These are phyloP conservation scores for Melospiza melodia DNA, from an alignment of 2,113 vertebrate species.

Conservation along the genomic window DNA sequence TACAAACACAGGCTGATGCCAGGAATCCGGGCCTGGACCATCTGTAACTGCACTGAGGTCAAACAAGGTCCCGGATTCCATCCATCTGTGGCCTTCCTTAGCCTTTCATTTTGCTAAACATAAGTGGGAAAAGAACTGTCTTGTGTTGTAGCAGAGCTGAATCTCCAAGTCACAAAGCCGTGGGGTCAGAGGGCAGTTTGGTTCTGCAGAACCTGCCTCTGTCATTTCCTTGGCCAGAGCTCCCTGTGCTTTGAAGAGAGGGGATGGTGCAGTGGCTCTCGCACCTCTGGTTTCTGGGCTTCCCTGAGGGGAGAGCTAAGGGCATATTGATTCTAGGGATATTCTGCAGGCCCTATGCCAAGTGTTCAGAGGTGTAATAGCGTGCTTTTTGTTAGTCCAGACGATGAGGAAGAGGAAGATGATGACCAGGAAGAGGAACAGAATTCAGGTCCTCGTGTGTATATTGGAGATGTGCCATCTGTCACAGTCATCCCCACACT, in stretches of 20 bases:
- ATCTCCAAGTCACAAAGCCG: background rate
- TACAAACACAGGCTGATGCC: background rate
- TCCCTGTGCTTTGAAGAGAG: background rate
- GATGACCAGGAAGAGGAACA: conserved; percentile 80
- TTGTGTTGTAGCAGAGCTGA: background rate
- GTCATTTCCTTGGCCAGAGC: background rate
- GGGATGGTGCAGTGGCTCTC: background rate
- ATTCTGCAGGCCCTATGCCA: background rate
- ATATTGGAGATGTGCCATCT: conserved; percentile 78
- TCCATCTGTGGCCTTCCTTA: background rate
- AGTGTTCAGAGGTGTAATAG: conserved; percentile 14
- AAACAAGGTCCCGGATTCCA: background rate
- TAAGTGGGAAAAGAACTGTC: background rate
- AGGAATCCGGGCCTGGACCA: background rate
- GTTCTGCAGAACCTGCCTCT: background rate
- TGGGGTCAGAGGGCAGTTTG: background rate
- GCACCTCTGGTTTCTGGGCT: background rate
- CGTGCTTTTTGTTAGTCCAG: conserved; percentile 72
- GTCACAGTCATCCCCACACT: conserved; percentile 82
- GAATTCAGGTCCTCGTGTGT: conserved; percentile 69
- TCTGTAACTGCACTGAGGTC: background rate
- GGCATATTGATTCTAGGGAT: background rate
- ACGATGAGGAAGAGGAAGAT: conserved; percentile 89
- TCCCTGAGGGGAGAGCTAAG: background rate
- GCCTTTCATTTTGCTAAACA: background rate